A percentile compares a stretch with the other conserved stretches of the same genome.
Conservation (phyloP, 2,113 vertebrate species). For the Phocoena sinus region DNA sequence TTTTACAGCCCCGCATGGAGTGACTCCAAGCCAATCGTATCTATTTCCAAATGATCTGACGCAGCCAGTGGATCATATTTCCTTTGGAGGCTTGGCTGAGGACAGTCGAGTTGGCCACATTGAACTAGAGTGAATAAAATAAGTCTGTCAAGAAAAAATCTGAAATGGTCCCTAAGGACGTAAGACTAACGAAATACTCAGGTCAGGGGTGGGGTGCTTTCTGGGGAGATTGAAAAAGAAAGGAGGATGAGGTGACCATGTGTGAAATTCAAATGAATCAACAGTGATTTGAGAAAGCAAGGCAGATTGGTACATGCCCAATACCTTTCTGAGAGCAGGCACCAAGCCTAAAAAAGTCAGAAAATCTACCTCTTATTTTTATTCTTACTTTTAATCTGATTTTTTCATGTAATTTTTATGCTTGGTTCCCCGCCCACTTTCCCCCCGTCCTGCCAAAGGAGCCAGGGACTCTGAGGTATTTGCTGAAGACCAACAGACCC, state of each 20-base stretch:
- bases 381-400: constrained; percentile 46
- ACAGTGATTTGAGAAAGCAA: constrained; percentile 1
- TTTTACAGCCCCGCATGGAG: constrained; percentile 67
- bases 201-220: constrained; percentile 44
- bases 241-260: constrained; percentile 19
- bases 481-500: constrained; percentile 27
- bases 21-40: constrained; percentile 66
- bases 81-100: constrained; percentile 68
- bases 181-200: constrained; percentile 54
- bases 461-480: not conserved
- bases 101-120: constrained; percentile 22
- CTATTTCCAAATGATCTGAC: constrained; percentile 75
- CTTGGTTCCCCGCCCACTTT: constrained; percentile 34
- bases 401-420: constrained; percentile 33
- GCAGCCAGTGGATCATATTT: constrained; percentile 65
- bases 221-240: constrained; percentile 31
- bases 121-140: constrained; percentile 58
- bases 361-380: constrained; percentile 47
- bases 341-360: constrained; percentile 40
- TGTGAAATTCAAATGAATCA: constrained; percentile 43
- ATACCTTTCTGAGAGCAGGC: constrained; percentile 13
- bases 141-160: constrained; percentile 63
- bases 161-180: constrained; percentile 35
- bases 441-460: not conserved
- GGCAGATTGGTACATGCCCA: constrained; percentile 38